These are phyloP conservation scores for Rhagophthalmus giganteus DNA, from an alignment of 2,888 invertebrate genomes.

Conservation along the genomic window DNA sequence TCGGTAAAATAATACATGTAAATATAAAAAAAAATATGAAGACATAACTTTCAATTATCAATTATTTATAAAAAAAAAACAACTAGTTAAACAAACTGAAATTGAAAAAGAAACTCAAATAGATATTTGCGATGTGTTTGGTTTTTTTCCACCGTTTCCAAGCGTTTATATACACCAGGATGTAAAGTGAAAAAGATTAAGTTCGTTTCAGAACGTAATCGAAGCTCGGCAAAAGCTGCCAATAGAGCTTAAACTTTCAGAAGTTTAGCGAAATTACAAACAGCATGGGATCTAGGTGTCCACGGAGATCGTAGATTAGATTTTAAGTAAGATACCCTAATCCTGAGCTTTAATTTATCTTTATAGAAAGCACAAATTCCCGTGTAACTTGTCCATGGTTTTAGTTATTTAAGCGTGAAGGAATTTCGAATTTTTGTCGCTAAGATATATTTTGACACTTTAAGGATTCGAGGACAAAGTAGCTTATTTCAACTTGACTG, in stretches of 20 bases:
- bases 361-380: constrained; percentile 7
- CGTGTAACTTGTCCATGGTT: neutral
- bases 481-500: constrained; percentile 9
- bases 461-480: constrained; percentile 7
- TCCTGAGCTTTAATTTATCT: constrained; percentile 16
- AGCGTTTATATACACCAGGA: too few relatives aligned
- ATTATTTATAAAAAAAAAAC: too few relatives aligned
- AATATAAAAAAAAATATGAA: neutral
- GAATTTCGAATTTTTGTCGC: constrained; percentile 17
- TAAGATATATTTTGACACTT: constrained; percentile 19
- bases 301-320: constrained; percentile 47
- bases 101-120: too few relatives aligned
- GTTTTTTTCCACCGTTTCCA: too few relatives aligned
- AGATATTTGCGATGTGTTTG: too few relatives aligned
- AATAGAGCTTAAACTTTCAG: constrained; percentile 15
- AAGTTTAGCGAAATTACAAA: constrained; percentile 38
- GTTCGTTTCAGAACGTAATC: neutral
- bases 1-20: too few relatives aligned
- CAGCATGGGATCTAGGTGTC: constrained; percentile 46
- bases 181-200: neutral
- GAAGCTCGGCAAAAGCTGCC: constrained; percentile 1
- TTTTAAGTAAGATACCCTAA: constrained; percentile 41
- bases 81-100: too few relatives aligned
- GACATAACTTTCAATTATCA: neutral
- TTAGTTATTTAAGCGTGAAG: constrained; percentile 14